A percentile compares a stretch with the other conserved stretches of the same genome.
phyloP scores from a whole-genome alignment of 2,888 invertebrate species.

The Ennomos fuscantarius region DNA sequence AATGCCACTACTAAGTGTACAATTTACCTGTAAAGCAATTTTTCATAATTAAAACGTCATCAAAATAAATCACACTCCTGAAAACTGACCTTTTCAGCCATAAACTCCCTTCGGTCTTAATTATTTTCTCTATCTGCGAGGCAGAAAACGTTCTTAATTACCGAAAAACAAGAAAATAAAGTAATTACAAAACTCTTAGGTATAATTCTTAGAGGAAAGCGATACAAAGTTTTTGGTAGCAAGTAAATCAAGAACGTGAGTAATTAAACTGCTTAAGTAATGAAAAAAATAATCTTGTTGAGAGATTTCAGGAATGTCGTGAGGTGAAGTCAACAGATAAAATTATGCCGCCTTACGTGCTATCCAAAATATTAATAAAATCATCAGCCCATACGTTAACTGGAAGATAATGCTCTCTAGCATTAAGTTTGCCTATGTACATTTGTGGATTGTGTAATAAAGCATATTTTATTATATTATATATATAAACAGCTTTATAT shows the following conservation, averaged over 20 bases:
- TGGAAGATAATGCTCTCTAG: no score
- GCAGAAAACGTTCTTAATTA: conserved; percentile 36
- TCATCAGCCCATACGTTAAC: no score
- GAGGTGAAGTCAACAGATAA: no score
- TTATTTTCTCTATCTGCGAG: conserved; percentile 32
- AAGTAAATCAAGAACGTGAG: conserved; percentile 40
- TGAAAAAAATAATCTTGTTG: conserved; percentile 7
- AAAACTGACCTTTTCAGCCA: conserved; percentile 3
- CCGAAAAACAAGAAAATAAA: conserved; percentile 44
- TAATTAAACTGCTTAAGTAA: conserved; percentile 37
- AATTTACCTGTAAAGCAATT: no score
- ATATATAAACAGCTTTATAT: no score
- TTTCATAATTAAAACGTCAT: background rate
- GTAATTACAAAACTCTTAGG: conserved; percentile 44
- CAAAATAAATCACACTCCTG: background rate
- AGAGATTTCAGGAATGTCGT: conserved; percentile 18
- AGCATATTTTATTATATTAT: no score
- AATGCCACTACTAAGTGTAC: no score
- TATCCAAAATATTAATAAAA: no score
- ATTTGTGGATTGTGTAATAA: no score
- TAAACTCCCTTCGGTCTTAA: conserved; percentile 25
- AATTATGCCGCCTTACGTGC: no score
- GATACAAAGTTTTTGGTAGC: conserved; percentile 44
- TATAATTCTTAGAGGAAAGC: conserved; percentile 41
- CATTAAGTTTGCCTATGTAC: no score